Evolutionary conservation across 92 coral and sea anemone genomes (phyloP).

Genomic region (Chrysogorgia sp.): DNA sequence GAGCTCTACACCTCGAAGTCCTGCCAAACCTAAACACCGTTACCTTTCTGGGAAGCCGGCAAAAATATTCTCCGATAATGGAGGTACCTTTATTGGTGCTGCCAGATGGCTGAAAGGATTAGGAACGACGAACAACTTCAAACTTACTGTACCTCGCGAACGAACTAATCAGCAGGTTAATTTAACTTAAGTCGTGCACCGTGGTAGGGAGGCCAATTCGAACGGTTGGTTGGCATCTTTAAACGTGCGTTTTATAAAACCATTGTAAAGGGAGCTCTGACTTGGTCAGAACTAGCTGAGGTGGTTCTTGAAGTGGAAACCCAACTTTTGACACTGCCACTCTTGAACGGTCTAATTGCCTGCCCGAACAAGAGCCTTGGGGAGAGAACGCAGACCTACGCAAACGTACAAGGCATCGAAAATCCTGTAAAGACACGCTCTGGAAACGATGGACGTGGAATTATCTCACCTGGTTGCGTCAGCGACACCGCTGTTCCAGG

Average conservation of each 20-base stretch:
- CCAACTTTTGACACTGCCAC: conserved; percentile 41
- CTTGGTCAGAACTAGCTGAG: conserved; percentile 50
- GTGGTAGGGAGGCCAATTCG: conserved; percentile 49
- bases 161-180: neutral
- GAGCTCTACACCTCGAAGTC: conserved; percentile 38
- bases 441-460: conserved; percentile 46
- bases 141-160: conserved; percentile 21
- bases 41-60: conserved; percentile 30
- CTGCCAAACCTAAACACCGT: conserved; percentile 29
- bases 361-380: conserved; percentile 19
- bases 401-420: neutral
- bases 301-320: conserved; percentile 50
- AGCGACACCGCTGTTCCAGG: conserved; percentile 12
- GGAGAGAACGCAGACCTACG: conserved; percentile 2
- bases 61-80: conserved; percentile 46
- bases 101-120: conserved; percentile 48
- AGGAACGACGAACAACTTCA: conserved; percentile 52
- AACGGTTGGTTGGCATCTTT: conserved; percentile 47
- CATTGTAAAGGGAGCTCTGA: conserved; percentile 39
- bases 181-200: conserved; percentile 60
- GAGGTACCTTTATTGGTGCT: conserved; percentile 48
- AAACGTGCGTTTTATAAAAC: conserved; percentile 45
- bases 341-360: conserved; percentile 35
- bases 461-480: conserved; percentile 7
- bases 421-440: conserved; percentile 41